A percentile compares a stretch with the other conserved stretches of the same genome.
phyloP scores from a whole-genome alignment of 2,888 invertebrate species.

The Hoplodrina blanda region DNA sequence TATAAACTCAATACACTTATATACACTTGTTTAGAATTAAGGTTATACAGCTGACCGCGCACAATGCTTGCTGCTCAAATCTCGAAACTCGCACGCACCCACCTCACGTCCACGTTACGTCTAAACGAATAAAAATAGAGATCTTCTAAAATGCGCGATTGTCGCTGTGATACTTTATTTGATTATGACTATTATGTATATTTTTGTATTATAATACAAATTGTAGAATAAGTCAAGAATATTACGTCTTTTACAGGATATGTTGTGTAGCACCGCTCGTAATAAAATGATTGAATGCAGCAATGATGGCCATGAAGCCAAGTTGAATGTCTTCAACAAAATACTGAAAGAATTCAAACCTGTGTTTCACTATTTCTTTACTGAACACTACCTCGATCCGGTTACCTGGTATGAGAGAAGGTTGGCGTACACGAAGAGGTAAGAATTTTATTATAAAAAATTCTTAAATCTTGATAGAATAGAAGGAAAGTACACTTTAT shows the following conservation, averaged over 20 bases:
- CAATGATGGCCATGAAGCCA: slow-evolving; percentile 85
- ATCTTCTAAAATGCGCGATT: background rate
- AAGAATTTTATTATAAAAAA: slow-evolving; percentile 9
- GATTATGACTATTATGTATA: too few species aligned
- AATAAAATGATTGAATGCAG: slow-evolving; percentile 74
- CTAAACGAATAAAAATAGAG: too few species aligned
- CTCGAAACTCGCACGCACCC: too few species aligned
- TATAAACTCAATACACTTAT: too few species aligned
- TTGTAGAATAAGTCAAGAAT: background rate
- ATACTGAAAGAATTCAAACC: slow-evolving; percentile 94
- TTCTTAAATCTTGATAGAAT: too few species aligned
- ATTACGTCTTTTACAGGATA: slow-evolving; percentile 75
- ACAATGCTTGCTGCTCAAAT: too few species aligned
- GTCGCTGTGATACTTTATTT: background rate
- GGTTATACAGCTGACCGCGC: too few species aligned
- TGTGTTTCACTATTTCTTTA: slow-evolving; percentile 97
- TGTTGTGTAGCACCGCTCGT: slow-evolving; percentile 84
- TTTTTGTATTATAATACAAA: too few species aligned
- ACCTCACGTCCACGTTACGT: too few species aligned
- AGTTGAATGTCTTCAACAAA: slow-evolving; percentile 90
- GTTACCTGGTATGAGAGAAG: slow-evolving; percentile 97
- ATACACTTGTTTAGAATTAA: too few species aligned
- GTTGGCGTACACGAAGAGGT: slow-evolving; percentile 96
- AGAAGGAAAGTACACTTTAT: too few species aligned
- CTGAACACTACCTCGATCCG: slow-evolving; percentile 95